Evolutionary conservation across 1,140 invertebrate genomes (phyloP), one percentile per base, ranked within the genome.

Genomic region (Hyles euphorbiae): DNA sequence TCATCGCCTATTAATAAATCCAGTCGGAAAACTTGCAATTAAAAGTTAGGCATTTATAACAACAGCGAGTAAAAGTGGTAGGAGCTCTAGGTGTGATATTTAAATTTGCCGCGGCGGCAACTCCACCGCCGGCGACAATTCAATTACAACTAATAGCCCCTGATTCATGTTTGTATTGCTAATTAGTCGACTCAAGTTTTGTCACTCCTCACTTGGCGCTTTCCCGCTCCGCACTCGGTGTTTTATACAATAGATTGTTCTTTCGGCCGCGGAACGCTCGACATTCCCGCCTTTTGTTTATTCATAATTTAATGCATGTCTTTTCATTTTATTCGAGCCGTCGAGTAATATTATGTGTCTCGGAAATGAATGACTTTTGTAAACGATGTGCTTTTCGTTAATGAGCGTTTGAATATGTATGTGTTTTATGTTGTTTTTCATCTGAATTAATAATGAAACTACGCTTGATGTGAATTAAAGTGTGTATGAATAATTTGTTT

Each of bases 101-200:
- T 88, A 88, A 88, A 86, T 88, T 87, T 73, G 68, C 73, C 68
- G 74, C 74, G 67, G 81, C 72, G 68, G 69, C 71, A 81, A 83
- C 81, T 83, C 78, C 71, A 69, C 73, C 76, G 80, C 73, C 68
- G 61, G 72, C 76, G 79, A 83, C 83, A 87, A 87, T 88, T 88
- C 81, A 87, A 88, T 88, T 88, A 88, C 82, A 81, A 84, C 76
- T 88, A 87, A 88, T 88, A 86, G 85, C 81, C 81, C 63, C 81
- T 88, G 86, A 88, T 88, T 88, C 86, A 87, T 88, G 86, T 88
- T 88, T 88, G 83, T 87, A 86, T 86, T 82, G 76, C 78, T 87
- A 88, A 88, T 88, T 87, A 87, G 81, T 86, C 68, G 74, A 75
- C 82, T 84, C 78, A 85, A 88, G 81, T 88, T 87, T 87, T 88